Evolutionary conservation across 1,140 invertebrate species (phyloP).

Genomic region (Zaprionus inermis): DNA sequence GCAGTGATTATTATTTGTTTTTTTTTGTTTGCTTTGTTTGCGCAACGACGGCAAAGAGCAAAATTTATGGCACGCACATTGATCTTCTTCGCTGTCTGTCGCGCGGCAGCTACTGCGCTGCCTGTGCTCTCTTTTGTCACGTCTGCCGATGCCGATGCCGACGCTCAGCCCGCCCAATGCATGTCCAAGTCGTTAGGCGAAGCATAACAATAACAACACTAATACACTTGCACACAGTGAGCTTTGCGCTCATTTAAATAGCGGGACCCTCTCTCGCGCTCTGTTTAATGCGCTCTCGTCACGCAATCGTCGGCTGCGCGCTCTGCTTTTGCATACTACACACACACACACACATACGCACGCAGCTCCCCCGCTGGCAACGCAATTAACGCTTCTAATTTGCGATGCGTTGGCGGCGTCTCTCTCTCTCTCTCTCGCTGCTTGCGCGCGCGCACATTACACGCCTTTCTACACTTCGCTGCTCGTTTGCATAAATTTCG

Average conservation of each 20-base stretch:
- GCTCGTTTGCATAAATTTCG: constrained; percentile 81
- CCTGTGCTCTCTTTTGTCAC: constrained; percentile 41
- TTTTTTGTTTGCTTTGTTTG: constrained; percentile 45
- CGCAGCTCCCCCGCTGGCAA: constrained; percentile 8
- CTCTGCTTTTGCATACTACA: constrained; percentile 60
- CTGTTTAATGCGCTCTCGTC: constrained; percentile 65
- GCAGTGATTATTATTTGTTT: constrained; percentile 67
- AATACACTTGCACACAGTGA: constrained; percentile 15
- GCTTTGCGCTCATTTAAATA: constrained; percentile 64
- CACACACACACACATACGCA: constrained; percentile 7
- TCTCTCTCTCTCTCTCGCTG: constrained; percentile 1
- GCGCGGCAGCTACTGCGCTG: constrained; percentile 3
- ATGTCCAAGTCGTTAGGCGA: constrained; percentile 58
- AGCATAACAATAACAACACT: constrained; percentile 41
- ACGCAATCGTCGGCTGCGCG: constrained; percentile 49
- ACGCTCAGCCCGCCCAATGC: constrained; percentile 56
- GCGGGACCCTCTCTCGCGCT: constrained; percentile 52
- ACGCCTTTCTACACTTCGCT: constrained; percentile 81
- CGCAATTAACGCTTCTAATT: constrained; percentile 71
- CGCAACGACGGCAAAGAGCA: constrained; percentile 21
- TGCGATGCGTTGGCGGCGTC: constrained; percentile 52
- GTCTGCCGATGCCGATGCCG: background rate
- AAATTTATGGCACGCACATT: constrained; percentile 62
- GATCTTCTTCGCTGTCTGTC: constrained; percentile 31
- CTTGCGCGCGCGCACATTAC: constrained; percentile 51